Percentiles rank a stretch among this genome's conserved stretches.
Conservation (phyloP, 2,797 vertebrate species). For the Tolypeutes matacus region DNA sequence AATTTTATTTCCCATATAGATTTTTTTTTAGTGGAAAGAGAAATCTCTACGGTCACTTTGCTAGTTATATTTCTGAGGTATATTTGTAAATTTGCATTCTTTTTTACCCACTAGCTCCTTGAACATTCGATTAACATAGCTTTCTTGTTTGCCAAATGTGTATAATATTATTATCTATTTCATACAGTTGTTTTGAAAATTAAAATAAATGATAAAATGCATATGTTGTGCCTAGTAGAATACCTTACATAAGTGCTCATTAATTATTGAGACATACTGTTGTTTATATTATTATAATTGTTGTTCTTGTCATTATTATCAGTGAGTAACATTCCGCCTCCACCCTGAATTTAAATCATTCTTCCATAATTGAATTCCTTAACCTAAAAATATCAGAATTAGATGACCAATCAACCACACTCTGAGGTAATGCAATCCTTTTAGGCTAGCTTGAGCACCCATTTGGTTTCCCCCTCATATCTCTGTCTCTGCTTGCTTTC, state of each 20-base stretch:
- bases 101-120: conserved; percentile 30
- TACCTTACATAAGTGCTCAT: background rate
- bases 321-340: background rate
- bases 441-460: background rate
- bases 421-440: background rate
- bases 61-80: conserved; percentile 22
- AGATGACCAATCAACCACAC: background rate
- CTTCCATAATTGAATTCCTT: conserved; percentile 36
- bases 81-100: conserved; percentile 58
- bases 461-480: background rate
- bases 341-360: conserved; percentile 13
- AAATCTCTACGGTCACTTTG: conserved; percentile 40
- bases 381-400: background rate
- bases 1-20: conserved; percentile 75
- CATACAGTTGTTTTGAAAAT: background rate
- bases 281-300: background rate
- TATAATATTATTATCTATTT: background rate
- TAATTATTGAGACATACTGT: background rate
- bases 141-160: background rate
- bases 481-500: background rate
- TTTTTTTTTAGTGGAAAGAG: conserved; percentile 28
- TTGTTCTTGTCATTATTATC: background rate
- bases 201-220: conserved; percentile 11
- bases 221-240: background rate
- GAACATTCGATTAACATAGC: conserved; percentile 41